Base-by-base conservation (phyloP, 2,113 vertebrate genomes). In the Eurypyga helias region DNA sequence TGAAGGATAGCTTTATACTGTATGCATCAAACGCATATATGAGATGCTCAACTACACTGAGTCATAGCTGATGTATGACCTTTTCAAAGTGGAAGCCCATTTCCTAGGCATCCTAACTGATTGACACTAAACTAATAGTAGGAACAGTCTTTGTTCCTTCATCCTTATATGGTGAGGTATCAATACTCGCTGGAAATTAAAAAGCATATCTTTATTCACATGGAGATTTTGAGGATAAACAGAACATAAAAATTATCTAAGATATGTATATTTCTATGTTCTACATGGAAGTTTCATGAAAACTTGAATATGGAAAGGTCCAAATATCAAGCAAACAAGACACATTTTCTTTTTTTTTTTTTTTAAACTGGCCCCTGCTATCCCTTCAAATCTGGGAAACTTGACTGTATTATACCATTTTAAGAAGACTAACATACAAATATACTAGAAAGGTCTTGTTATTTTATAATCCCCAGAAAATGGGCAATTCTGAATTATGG, bases 311-410 rank as follows among this genome's bases (percentile, higher is more conserved):
- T 25, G 8, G 45, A 17, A 52, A 90, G 84, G 19, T 10, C 64
- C 13, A 80, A 72, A 76, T 58, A 80, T 41, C 4, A 58, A 55
- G 9, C 2, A 89, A 72, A 58, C 1, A 36, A 45, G 3, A 55
- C 11, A 1, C 6, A 6, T 17, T 58, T 38, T n/a, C 26, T 10
- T 54, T 33, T 38, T 21, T 33, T 7, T 45, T 57, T 61, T 33
- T 69, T 61, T 71, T 43, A 4, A 14, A 23, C 4, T 38, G 1
- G 0, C 8, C 1, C 11, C 41, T 79, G 10, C 4, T 75, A 24
- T 31, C 1, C 4, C 18, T 45, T 90, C 24, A 79, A 62, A 41
- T 55, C 19, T 38, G 8, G 3, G n/a, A 71, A 71, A 4, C 2
- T 71, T 72, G 13, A 2, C 3, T 31, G 4, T 8, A 21, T 66